Base-by-base conservation (phyloP, 2,888 invertebrate species). In the Odontomyia ornata region DNA sequence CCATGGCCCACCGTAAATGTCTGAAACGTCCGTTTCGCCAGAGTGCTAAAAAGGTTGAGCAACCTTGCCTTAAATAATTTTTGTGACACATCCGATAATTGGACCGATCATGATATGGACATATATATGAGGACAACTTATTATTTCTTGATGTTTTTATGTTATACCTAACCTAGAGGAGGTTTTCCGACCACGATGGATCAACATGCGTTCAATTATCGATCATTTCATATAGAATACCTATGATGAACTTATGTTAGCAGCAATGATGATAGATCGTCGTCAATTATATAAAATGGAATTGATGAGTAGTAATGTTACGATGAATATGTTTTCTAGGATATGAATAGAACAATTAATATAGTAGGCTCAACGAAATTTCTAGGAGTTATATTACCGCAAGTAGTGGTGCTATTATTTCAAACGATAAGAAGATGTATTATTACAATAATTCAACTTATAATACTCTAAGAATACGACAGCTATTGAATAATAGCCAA, bases 61-160 rank as follows among this genome's bases (percentile, higher is more conserved):
- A n/a, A n/a, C n/a, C n/a, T n/a, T 82, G 94, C 94, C 64, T 89
- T 95, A 83, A 95, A 92, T 84, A 92, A 94, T 85, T 95, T 95
- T 86, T 94, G 95, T 86, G 95, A 95, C 85, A 95, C 95, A 85
- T 93, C 94, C 71, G 95, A 95, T 85, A 94, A 94, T 86, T 97
- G 96, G 96, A 96, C 96, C 82, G 96, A 96, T 87, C 96, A 96
- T 86, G 96, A 96, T 85, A 95, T 96, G 94, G 96, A 96, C 83
- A 96, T 96, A 83, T 96, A 97, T 87, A 95, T 94, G 91, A 87
- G 86, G 85, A 84, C 86, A 83, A 81, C 84, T 85, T 83, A 83
- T 85, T 82, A 82, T 86, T 82, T 85, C 86, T 84, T 87, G 86
- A 87, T 86, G 86, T 84, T 85, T 85, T 84, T 83, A 87, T 85